phyloP scores from a whole-genome alignment of 2,888 invertebrate species.

The Sipunculus nudus region DNA sequence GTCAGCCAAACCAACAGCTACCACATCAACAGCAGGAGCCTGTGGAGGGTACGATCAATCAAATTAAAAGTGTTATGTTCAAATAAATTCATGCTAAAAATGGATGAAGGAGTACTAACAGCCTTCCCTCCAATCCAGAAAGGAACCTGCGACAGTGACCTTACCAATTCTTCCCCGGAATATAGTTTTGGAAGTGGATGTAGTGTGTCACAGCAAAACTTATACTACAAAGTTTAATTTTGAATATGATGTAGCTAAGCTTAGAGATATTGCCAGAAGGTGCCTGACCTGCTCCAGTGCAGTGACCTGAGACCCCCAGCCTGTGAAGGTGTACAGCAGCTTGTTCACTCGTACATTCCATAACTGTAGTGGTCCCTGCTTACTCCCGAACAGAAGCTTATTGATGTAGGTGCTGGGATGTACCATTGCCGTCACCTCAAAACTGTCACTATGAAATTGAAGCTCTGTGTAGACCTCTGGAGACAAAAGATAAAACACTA shows the following conservation, averaged over 20 bases:
- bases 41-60: too few relatives aligned
- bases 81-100: too few relatives aligned
- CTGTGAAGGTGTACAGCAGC: slow-evolving; percentile 74
- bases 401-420: slow-evolving; percentile 96
- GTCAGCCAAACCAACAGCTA: slow-evolving; percentile 84
- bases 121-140: too few relatives aligned
- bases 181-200: too few relatives aligned
- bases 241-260: too few relatives aligned
- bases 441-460: slow-evolving; percentile 71
- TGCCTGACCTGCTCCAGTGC: slow-evolving; percentile 79
- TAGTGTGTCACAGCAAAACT: too few relatives aligned
- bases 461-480: slow-evolving; percentile 64
- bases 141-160: too few relatives aligned
- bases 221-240: too few relatives aligned
- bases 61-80: too few relatives aligned
- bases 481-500: slow-evolving; percentile 23
- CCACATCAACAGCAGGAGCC: slow-evolving; percentile 91
- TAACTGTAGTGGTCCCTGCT: slow-evolving; percentile 84
- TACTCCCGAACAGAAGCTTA: slow-evolving; percentile 88
- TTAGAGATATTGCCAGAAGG: too few relatives aligned
- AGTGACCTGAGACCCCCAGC: slow-evolving; percentile 80
- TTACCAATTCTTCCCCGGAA: too few relatives aligned
- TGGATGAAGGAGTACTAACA: too few relatives aligned
- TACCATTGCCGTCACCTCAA: slow-evolving; percentile 81
- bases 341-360: slow-evolving; percentile 84